These are phyloP conservation scores for Ephestia elutella DNA, from an alignment of 1,140 invertebrate genomes.

Conservation along the genomic window DNA sequence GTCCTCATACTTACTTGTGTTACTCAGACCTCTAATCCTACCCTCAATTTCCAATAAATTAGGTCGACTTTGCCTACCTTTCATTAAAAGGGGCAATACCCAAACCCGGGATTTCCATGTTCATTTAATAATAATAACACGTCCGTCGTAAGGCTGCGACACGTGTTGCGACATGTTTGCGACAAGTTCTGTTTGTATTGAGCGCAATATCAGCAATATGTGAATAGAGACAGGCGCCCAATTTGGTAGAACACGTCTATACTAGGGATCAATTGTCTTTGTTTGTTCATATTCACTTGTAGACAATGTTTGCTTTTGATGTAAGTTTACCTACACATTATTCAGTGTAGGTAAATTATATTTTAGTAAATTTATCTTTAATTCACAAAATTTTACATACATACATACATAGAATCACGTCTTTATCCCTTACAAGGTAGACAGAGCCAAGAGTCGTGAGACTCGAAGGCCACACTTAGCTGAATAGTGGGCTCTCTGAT, in stretches of 20 bases:
- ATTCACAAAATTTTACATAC: too few species aligned
- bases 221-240: conserved; percentile 38
- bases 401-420: too few species aligned
- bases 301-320: background rate
- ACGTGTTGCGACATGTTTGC: conserved; percentile 1
- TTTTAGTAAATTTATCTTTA: too few species aligned
- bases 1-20: too few species aligned
- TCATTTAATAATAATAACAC: background rate
- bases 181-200: conserved; percentile 12
- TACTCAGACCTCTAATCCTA: too few species aligned
- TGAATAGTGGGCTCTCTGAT: too few species aligned
- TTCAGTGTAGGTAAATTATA: too few species aligned
- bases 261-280: conserved; percentile 21
- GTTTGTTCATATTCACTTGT: conserved; percentile 20
- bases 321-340: background rate
- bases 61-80: too few species aligned
- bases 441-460: too few species aligned
- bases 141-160: background rate
- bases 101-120: background rate
- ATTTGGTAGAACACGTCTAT: conserved; percentile 26
- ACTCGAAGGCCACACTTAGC: too few species aligned
- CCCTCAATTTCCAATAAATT: background rate
- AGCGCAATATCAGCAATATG: conserved; percentile 44
- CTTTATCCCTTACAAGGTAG: too few species aligned
- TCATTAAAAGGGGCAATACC: background rate